Conservation (phyloP, 2,888 invertebrate species). For the Lasius fuliginosus region DNA sequence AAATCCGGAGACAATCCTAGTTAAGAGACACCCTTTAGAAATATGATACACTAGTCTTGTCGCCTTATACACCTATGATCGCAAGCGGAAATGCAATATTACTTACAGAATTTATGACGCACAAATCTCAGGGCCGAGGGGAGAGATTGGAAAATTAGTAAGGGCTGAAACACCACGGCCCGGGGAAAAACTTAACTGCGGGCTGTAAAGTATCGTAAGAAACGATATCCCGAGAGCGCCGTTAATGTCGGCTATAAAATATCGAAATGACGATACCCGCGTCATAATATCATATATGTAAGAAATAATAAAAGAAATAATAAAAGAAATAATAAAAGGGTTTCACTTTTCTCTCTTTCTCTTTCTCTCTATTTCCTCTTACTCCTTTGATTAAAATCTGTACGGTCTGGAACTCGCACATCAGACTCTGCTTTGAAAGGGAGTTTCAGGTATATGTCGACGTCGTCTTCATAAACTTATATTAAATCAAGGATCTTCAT, state of each 20-base stretch:
- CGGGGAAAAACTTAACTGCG: background rate
- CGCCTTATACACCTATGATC: background rate
- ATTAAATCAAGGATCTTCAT: background rate
- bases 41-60: background rate
- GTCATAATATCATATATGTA: background rate
- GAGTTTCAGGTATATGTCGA: background rate
- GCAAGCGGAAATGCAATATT: background rate
- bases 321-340: background rate
- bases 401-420: background rate
- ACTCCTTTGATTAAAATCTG: constrained; percentile 8
- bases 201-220: background rate
- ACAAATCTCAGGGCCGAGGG: background rate
- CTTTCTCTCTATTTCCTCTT: background rate
- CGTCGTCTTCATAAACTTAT: background rate
- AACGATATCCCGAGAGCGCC: background rate
- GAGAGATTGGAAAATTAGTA: constrained; percentile 27
- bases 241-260: constrained; percentile 1
- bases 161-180: background rate
- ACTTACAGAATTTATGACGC: constrained; percentile 11
- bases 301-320: constrained; percentile 10
- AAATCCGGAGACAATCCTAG: background rate
- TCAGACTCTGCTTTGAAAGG: background rate
- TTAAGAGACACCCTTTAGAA: background rate
- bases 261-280: background rate
- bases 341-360: background rate